phyloP scores from a whole-genome alignment of 1,140 invertebrate genomes.

The Hermetia illucens region DNA sequence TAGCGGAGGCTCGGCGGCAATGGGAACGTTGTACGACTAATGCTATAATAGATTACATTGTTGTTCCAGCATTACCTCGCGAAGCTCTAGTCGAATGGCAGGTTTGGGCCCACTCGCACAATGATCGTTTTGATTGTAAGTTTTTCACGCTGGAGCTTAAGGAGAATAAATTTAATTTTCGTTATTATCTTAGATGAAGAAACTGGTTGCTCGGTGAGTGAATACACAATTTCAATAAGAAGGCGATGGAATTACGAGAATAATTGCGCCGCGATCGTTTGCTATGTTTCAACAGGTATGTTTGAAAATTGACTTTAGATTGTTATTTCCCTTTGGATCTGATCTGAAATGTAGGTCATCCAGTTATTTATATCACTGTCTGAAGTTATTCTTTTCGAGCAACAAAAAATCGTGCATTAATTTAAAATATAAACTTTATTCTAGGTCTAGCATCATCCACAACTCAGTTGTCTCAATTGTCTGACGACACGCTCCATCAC shows the following conservation, averaged over 20 bases:
- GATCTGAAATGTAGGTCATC: no score
- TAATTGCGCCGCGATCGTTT: conserved; percentile 69
- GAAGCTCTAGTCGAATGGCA: conserved; percentile 83
- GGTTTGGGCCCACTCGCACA: conserved; percentile 74
- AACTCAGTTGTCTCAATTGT: conserved; percentile 41
- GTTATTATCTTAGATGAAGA: conserved; percentile 58
- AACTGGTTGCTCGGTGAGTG: conserved; percentile 65
- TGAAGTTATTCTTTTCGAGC: conserved; percentile 2
- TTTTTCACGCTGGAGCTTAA: conserved; percentile 12
- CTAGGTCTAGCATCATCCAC: conserved; percentile 47
- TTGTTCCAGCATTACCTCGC: conserved; percentile 63
- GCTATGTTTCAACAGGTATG: conserved; percentile 53
- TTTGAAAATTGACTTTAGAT: conserved; percentile 4
- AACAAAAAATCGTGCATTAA: conserved; percentile 4
- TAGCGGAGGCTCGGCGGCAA: conserved; percentile 55
- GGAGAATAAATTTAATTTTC: no score
- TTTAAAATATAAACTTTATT: no score
- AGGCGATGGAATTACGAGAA: conserved; percentile 79
- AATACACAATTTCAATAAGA: conserved; percentile 64
- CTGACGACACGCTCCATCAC: conserved; percentile 37
- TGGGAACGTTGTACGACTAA: conserved; percentile 76
- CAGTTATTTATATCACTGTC: no score
- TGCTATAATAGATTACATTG: conserved; percentile 73
- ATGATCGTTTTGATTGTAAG: conserved; percentile 74
- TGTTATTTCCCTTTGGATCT: conserved; percentile 1